Evolutionary conservation across 2,888 invertebrate species (phyloP), one percentile per base, ranked within the genome.

Genomic region (Ceraclea dissimilis): DNA sequence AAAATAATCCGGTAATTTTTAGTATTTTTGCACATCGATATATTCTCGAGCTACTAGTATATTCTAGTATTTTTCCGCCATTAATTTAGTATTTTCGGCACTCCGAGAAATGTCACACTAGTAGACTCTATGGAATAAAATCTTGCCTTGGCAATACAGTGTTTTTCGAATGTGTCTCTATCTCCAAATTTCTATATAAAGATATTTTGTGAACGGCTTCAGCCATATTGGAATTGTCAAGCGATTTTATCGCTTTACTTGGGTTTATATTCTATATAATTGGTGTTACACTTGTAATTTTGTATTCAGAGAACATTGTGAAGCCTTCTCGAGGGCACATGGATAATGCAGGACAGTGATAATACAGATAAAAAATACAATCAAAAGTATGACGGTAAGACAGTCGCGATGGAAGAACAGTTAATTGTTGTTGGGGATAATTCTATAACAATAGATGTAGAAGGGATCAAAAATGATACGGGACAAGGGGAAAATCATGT

Each of bases 171-270:
- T n/a, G n/a, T n/a, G n/a, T n/a, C n/a, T n/a, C n/a, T n/a, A n/a
- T n/a, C n/a, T n/a, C n/a, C n/a, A n/a, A n/a, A n/a, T n/a, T n/a
- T n/a, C n/a, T n/a, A n/a, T n/a, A n/a, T n/a, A n/a, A n/a, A n/a
- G n/a, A n/a, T n/a, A n/a, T n/a, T 39, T 39, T 39, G 39, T 39
- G 39, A 13, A 39, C 39, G 39, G 39, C 13, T 39, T 39, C 39
- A 39, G 77, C 77, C 77, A 77, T 77, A 77, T 77, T 77, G 76
- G 76, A 75, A 76, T 76, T 77, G 76, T 76, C 77, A 77, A 77
- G 76, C 75, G 73, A 68, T 71, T 8, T 39, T n/a, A n/a, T 39
- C 13, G 4, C 39, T 8, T 13, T n/a, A 39, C 13, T 39, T 13
- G 39, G 8, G 39, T 39, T 39, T 39, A 16, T 39, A 39, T 39